Conservation (phyloP, 2,888 invertebrate species). For the Hermodice carunculata region DNA sequence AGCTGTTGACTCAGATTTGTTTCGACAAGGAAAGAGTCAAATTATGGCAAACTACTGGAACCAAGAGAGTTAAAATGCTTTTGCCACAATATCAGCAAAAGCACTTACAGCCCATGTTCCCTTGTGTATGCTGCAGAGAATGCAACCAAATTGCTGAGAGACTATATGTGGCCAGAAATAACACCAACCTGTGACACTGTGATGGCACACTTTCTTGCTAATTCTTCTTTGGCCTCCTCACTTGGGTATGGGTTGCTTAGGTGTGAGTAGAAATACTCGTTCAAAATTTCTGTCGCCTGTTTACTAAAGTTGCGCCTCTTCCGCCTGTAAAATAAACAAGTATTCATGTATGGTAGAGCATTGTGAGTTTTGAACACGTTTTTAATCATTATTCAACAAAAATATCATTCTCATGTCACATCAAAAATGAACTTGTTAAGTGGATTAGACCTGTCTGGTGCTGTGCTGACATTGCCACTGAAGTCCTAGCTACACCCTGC, state of each 20-base stretch:
- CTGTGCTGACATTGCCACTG: too few relatives aligned
- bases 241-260: slow-evolving; percentile 99
- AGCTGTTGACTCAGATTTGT: too few relatives aligned
- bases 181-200: slow-evolving; percentile 89
- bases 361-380: background rate
- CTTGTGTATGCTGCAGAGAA: too few relatives aligned
- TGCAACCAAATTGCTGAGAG: too few relatives aligned
- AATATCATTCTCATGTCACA: background rate
- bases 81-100: too few relatives aligned
- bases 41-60: too few relatives aligned
- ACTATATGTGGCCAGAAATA: too few relatives aligned
- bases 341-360: background rate
- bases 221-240: slow-evolving; percentile 99
- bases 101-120: too few relatives aligned
- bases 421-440: background rate
- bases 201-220: slow-evolving; percentile 98
- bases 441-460: too few relatives aligned
- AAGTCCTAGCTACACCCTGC: too few relatives aligned
- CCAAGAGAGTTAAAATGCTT: too few relatives aligned
- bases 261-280: slow-evolving; percentile 99
- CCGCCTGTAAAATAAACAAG: slow-evolving; percentile 70
- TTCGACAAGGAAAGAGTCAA: too few relatives aligned
- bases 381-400: background rate
- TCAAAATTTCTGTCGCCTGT: slow-evolving; percentile 98
- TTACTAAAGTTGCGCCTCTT: slow-evolving; percentile 99